Percentiles rank a stretch among this genome's conserved stretches.
Conservation (phyloP, 2,888 invertebrate species). For the Oegoconia quadripuncta region DNA sequence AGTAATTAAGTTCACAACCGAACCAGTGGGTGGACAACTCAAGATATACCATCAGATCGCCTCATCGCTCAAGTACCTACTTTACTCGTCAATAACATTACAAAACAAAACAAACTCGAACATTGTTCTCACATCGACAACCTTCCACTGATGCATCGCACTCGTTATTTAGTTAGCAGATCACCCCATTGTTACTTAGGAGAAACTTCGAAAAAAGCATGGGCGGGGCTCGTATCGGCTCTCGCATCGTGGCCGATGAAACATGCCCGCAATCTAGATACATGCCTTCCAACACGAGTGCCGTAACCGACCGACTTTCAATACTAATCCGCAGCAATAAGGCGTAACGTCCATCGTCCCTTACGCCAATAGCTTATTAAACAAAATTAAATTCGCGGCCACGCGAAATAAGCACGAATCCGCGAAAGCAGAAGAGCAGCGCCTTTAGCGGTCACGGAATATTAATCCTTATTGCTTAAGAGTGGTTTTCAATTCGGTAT, state of each 20-base stretch:
- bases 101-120: conserved; percentile 20
- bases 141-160: conserved; percentile 57
- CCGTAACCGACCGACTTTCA: conserved; percentile 25
- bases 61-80: conserved; percentile 1
- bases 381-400: conserved; percentile 77
- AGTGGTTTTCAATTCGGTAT: conserved; percentile 32
- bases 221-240: conserved; percentile 69
- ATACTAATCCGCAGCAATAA: conserved; percentile 29
- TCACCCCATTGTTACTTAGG: conserved; percentile 74
- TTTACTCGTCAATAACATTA: conserved; percentile 12
- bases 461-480: conserved; percentile 44
- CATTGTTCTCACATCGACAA: conserved; percentile 54
- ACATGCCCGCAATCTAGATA: conserved; percentile 69
- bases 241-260: conserved; percentile 69
- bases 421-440: conserved; percentile 47
- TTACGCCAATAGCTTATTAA: conserved; percentile 55
- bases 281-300: conserved; percentile 62
- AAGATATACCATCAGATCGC: conserved; percentile 3
- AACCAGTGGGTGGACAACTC: no score
- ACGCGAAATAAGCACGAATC: conserved; percentile 67
- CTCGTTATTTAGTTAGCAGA: conserved; percentile 77
- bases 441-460: conserved; percentile 31
- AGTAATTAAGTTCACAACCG: no score
- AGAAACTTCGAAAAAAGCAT: conserved; percentile 75
- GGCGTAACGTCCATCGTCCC: conserved; percentile 27